Percentiles rank a stretch among this genome's conserved stretches.
Evolutionary conservation across 2,797 vertebrate genomes (phyloP).

Genomic region (Sarcophilus harrisii): DNA sequence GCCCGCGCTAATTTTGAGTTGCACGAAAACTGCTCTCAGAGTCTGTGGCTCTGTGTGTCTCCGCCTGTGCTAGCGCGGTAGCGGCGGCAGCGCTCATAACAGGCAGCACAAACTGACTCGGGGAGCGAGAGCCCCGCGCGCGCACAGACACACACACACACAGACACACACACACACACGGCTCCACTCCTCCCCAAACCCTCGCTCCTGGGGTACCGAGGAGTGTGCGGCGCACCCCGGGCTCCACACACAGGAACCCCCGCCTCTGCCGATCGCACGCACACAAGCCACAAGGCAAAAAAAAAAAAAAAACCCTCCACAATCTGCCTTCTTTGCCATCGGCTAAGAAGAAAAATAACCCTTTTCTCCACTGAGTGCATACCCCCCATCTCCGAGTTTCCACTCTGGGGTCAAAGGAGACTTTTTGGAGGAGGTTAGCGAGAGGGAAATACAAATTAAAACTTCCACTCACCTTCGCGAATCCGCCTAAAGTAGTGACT

Average conservation of each 20-base stretch:
- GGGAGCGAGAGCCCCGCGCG: slow-evolving; percentile 32
- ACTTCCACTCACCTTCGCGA: slow-evolving; percentile 98
- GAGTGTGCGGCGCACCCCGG: slow-evolving; percentile 67
- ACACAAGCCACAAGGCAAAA: slow-evolving; percentile 78
- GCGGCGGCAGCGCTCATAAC: slow-evolving; percentile 70
- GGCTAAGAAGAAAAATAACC: slow-evolving; percentile 62
- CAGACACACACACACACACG: background rate
- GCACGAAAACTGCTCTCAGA: slow-evolving; percentile 93
- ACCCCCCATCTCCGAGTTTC: slow-evolving; percentile 60
- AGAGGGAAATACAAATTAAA: slow-evolving; percentile 90
- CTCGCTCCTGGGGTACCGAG: slow-evolving; percentile 45
- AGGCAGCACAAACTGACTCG: slow-evolving; percentile 36
- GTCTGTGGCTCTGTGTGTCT: slow-evolving; percentile 82
- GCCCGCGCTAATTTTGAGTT: slow-evolving; percentile 98
- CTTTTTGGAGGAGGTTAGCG: slow-evolving; percentile 85
- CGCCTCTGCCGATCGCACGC: slow-evolving; percentile 60
- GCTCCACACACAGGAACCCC: slow-evolving; percentile 71
- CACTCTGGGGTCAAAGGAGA: slow-evolving; percentile 82
- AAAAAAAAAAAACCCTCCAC: slow-evolving; percentile 72
- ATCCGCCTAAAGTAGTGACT: slow-evolving; percentile 99
- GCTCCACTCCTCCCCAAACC: background rate
- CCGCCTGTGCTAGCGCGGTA: slow-evolving; percentile 79
- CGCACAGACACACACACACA: background rate
- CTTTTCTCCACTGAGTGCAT: slow-evolving; percentile 50
- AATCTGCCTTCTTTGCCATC: slow-evolving; percentile 75